Evolutionary conservation across 2,797 vertebrate genomes (phyloP).

Genomic region (Lithobates sylvaticus): DNA sequence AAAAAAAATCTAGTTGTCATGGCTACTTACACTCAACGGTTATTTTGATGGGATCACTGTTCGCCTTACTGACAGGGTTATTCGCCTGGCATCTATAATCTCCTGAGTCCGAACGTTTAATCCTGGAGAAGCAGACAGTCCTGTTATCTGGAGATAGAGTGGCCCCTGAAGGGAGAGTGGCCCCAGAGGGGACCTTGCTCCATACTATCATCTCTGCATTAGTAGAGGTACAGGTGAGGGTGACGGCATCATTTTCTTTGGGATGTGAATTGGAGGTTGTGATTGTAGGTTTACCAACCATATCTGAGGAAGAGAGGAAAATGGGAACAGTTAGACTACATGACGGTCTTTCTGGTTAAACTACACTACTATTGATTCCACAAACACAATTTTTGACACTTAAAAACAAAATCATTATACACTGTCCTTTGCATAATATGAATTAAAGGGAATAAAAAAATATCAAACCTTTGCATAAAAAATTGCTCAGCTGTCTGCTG

Average conservation of each 20-base stretch:
- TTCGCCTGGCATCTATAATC: conserved; percentile 11
- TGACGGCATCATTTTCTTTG: conserved; percentile 13
- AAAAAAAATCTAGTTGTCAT: neutral
- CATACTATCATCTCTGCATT: neutral
- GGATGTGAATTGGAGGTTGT: neutral
- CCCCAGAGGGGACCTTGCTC: neutral
- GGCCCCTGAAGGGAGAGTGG: neutral
- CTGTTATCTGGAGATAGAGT: neutral
- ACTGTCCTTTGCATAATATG: too few relatives aligned
- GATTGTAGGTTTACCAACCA: conserved; percentile 17
- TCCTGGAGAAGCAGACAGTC: neutral
- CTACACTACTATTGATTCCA: too few relatives aligned
- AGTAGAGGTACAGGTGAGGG: conserved; percentile 4
- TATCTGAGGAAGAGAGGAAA: neutral
- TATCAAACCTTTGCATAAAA: too few relatives aligned
- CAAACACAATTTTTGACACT: too few relatives aligned
- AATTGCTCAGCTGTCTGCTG: too few relatives aligned
- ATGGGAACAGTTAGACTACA: neutral
- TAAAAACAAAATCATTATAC: too few relatives aligned
- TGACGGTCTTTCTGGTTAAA: too few relatives aligned
- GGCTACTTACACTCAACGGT: conserved; percentile 41
- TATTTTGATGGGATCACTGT: conserved; percentile 25
- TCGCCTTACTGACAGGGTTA: neutral
- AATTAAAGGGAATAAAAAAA: too few relatives aligned
- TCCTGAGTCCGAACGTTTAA: conserved; percentile 20